phyloP scores from a whole-genome alignment of 1,140 invertebrate genomes.

The Saccostrea echinata region DNA sequence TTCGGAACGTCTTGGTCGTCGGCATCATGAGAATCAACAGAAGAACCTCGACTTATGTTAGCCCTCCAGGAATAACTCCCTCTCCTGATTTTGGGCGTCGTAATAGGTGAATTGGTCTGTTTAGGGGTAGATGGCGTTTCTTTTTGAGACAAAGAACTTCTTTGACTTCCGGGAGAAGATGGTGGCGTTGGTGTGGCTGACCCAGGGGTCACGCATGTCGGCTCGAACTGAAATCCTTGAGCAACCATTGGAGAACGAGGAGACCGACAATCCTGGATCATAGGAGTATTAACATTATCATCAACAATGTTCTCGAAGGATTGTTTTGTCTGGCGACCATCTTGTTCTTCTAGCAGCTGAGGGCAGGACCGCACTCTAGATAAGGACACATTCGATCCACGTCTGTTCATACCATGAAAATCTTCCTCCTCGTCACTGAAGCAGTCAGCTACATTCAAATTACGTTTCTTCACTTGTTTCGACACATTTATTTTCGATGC shows the following conservation, averaged over 20 bases:
- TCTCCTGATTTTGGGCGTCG: conserved; percentile 53
- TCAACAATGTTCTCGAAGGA: conserved; percentile 56
- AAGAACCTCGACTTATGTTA: conserved; percentile 52
- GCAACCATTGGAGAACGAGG: conserved; percentile 30
- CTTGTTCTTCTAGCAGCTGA: conserved; percentile 56
- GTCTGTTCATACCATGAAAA: conserved; percentile 41
- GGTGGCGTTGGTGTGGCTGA: conserved; percentile 66
- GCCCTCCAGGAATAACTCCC: conserved; percentile 44
- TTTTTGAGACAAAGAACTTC: conserved; percentile 54
- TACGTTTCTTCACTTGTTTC: conserved; percentile 10
- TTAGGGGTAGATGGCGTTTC: conserved; percentile 49
- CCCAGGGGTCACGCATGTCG: conserved; percentile 27
- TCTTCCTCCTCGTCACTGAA: conserved; percentile 51
- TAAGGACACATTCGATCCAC: conserved; percentile 57
- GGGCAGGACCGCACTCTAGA: conserved; percentile 67
- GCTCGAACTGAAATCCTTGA: conserved; percentile 45
- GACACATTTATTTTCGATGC: neutral
- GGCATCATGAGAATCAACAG: conserved; percentile 31
- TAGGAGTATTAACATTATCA: conserved; percentile 39
- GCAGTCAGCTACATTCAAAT: conserved; percentile 16
- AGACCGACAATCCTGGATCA: conserved; percentile 39
- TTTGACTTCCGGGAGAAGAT: conserved; percentile 63
- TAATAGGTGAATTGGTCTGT: conserved; percentile 51
- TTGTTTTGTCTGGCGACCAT: conserved; percentile 53
- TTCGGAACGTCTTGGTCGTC: conserved; percentile 21